Base-by-base conservation (phyloP, 2,113 vertebrate genomes). In the Etheostoma cragini region DNA sequence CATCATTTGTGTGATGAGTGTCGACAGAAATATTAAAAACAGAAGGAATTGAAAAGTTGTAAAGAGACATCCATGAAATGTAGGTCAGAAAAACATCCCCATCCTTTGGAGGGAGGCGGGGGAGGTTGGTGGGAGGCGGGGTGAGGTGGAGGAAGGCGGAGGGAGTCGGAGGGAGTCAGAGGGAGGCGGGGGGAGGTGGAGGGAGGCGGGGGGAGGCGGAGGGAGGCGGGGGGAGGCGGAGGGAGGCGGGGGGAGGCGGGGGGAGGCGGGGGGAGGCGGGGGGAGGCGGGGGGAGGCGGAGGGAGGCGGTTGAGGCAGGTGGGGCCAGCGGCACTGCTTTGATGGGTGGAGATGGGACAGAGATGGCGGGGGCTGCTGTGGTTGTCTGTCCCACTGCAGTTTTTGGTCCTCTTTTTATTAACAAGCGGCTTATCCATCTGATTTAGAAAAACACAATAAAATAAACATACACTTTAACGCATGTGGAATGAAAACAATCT, bases 21-120 rank as follows among this genome's bases (percentile, higher is more conserved):
- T 13, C 0, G 42, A 22, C n/a, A 21, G 14, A 68, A 70, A 82
- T 64, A 76, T 54, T 85, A 72, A 69, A 42, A 8, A 80, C 8
- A 35, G 35, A 38, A 60, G 49, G 26, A 58, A 15, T 56, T 17
- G 38, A 81, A 33, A 53, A 50, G 15, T 24, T 24, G n/a, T 5
- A 54, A 50, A 47, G 60, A 71, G 61, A 60, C 45, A 61, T 35
- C 2, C 6, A 68, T 73, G 70, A 87, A 94, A 93, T 92, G 89
- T 92, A 89, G 94, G 92, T 95, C 92, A 94, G 79, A 88, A 93
- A 93, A 94, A 93, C 93, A 94, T 86, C 65, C 86, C 72, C 35
- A 72, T 86, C 77, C 70, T 84, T 87, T 6, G 2, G 64, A 50
- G 64, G 10, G 46, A 50, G 22, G 46, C 2, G 73, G 30, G 4